phyloP scores from a whole-genome alignment of 2,888 invertebrate genomes.

The Abrostola triplasia region DNA sequence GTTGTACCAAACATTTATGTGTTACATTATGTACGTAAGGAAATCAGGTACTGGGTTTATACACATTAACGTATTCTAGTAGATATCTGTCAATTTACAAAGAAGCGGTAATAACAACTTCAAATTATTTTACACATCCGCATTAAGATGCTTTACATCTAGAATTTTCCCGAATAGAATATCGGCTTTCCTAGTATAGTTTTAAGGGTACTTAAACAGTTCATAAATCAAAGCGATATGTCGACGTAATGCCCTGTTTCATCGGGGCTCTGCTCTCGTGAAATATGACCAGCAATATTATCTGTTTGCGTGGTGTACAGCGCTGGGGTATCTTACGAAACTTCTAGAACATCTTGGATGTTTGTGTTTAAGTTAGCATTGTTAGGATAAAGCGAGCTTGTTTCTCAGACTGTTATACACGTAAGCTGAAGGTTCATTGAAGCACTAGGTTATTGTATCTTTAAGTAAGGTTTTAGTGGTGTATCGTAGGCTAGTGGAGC shows the following conservation, averaged over 20 bases:
- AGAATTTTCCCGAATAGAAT: slow-evolving; percentile 47
- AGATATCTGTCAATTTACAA: no score
- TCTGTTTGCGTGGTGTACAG: slow-evolving; percentile 59
- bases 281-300: slow-evolving; percentile 82
- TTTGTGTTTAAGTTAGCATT: slow-evolving; percentile 44
- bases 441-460: no score
- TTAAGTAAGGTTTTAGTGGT: no score
- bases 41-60: no score
- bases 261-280: slow-evolving; percentile 78
- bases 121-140: no score
- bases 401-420: no score
- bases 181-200: slow-evolving; percentile 77
- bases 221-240: slow-evolving; percentile 85
- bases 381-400: slow-evolving; percentile 3
- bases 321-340: slow-evolving; percentile 47
- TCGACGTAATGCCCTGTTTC: slow-evolving; percentile 81
- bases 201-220: slow-evolving; percentile 84
- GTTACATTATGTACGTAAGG: no score
- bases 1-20: no score
- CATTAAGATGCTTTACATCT: neutral
- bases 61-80: no score
- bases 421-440: no score
- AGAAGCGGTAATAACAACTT: no score
- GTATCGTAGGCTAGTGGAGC: no score
- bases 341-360: slow-evolving; percentile 49